Evolutionary conservation across 2,888 invertebrate genomes (phyloP), one percentile per base, ranked within the genome.

Genomic region (Clanis bilineata): DNA sequence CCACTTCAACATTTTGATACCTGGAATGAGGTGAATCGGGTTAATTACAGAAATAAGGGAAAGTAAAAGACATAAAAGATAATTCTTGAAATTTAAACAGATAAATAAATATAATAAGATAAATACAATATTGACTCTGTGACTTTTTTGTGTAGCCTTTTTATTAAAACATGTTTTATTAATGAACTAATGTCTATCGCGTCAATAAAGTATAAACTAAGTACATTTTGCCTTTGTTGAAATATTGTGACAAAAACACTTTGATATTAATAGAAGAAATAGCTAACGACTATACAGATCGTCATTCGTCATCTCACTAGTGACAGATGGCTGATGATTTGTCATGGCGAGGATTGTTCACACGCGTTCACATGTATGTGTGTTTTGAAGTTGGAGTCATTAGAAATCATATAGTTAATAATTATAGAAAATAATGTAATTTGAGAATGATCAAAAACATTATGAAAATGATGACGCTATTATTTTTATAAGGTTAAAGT

Each of bases 1-100:
- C 94, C 94, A 94, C 92, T 94, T 94, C 73, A 94, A 85, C 94
- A 94, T 94, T 74, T 57, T 58, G 39, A 10, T 18, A 25, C 25
- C 58, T 58, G 58, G 6, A 58, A 58, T 39, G 18, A 38, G 12
- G 18, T 51, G 28, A 51, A 32, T 18, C 32, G 32, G 32, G 18
- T 51, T 51, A 51, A 4, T 51, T 32, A 51, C 28, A 32, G 7
- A n/a, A 9, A 4, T 41, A 41, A 18, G 18, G 18, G 18, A 6
- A 32, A 51, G 18, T 18, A 32, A 51, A n/a, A 9, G 1, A 18
- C 5, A 18, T n/a, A 41, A 41, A 41, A 2, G 2, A 38, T 41
- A 41, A n/a, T n/a, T n/a, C n/a, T n/a, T n/a, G n/a, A n/a, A n/a
- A n/a, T n/a, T n/a, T n/a, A n/a, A n/a, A n/a, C n/a, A n/a, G n/a